These are phyloP conservation scores for Corynorhinus townsendii DNA, from an alignment of 2,113 vertebrate genomes.

Conservation along the genomic window DNA sequence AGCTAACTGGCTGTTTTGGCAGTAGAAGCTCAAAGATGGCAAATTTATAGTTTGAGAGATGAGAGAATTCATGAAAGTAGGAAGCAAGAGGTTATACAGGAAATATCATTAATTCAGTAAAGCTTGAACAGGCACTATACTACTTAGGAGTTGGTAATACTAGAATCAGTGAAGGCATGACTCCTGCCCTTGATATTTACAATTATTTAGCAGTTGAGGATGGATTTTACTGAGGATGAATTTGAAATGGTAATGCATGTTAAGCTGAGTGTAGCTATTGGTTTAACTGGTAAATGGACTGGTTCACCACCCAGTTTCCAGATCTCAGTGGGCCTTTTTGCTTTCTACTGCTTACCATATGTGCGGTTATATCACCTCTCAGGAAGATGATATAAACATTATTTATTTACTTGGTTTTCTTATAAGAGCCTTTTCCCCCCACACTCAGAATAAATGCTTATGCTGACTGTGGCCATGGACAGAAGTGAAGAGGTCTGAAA, in stretches of 20 bases:
- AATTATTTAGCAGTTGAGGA: not conserved
- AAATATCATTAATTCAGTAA: not conserved
- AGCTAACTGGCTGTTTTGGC: not conserved
- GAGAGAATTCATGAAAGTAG: not conserved
- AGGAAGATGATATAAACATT: not conserved
- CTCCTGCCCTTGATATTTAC: not conserved
- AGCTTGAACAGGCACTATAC: not conserved
- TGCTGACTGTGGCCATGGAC: not conserved
- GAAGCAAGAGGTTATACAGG: not conserved
- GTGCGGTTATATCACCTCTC: not conserved
- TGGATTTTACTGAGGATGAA: not conserved
- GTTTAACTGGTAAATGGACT: not conserved
- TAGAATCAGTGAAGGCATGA: not conserved
- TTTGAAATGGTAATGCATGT: not conserved
- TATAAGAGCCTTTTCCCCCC: not conserved
- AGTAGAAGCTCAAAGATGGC: not conserved
- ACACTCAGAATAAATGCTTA: not conserved
- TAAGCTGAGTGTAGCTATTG: not conserved
- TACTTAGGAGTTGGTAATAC: not conserved
- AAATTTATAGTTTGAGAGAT: not conserved
- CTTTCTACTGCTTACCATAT: not conserved
- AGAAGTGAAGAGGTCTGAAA: not conserved
- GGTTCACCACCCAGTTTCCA: not conserved
- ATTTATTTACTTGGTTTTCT: constrained; percentile 27
- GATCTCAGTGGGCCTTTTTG: not conserved